A percentile compares a stretch with the other conserved stretches of the same genome.
These are phyloP conservation scores for Physella acuta DNA, from an alignment of 1,140 invertebrate species.

Conservation along the genomic window DNA sequence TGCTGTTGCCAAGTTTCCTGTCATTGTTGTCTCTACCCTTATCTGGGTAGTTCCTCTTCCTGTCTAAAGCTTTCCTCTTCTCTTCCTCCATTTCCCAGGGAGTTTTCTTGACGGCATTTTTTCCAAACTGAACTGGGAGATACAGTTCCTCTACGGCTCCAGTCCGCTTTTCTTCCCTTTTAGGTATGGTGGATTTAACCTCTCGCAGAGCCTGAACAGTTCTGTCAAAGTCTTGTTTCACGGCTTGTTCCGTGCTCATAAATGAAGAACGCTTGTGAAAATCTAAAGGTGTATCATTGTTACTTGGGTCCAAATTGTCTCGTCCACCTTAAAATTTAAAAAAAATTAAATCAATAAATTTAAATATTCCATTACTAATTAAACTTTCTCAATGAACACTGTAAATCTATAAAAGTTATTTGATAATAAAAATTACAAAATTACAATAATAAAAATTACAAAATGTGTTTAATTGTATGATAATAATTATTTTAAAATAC, in stretches of 20 bases:
- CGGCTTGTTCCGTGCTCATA: neutral
- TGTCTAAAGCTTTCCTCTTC: neutral
- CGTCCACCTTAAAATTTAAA: neutral
- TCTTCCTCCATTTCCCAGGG: constrained; percentile 3
- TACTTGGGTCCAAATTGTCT: neutral
- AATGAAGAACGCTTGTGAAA: neutral
- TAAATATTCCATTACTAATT: too few species aligned
- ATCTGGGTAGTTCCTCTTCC: neutral
- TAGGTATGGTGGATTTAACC: too few species aligned
- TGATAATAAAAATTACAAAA: too few species aligned
- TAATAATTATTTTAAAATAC: too few species aligned
- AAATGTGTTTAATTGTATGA: too few species aligned
- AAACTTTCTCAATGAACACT: too few species aligned
- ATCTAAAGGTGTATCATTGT: constrained; percentile 13
- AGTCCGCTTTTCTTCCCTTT: neutral
- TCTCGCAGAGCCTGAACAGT: neutral
- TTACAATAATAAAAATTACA: too few species aligned
- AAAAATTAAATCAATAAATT: too few species aligned
- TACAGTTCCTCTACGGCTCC: neutral
- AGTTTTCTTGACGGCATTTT: constrained; percentile 8
- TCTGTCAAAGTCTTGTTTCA: constrained; percentile 10
- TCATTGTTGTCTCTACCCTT: neutral
- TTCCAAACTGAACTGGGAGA: constrained; percentile 15
- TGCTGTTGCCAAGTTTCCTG: neutral
- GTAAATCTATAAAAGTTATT: too few species aligned